phyloP scores from a whole-genome alignment of 2,113 vertebrate genomes.

The Psittacara wagleri region DNA sequence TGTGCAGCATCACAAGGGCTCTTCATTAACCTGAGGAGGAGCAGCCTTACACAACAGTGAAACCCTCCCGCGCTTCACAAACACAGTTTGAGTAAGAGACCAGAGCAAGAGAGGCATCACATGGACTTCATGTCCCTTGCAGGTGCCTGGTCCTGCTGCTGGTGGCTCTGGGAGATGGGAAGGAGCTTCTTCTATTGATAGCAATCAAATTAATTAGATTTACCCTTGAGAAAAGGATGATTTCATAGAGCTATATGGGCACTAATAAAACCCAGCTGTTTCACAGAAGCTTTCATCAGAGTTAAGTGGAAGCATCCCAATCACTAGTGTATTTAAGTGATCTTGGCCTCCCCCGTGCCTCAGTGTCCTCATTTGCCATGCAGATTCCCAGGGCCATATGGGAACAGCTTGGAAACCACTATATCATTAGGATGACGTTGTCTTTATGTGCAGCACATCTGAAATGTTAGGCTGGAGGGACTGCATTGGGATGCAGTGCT shows the following conservation, averaged over 20 bases:
- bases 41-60: neutral
- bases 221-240: neutral
- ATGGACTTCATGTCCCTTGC: neutral
- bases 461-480: neutral
- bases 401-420: neutral
- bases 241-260: neutral
- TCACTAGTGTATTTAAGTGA: neutral
- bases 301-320: neutral
- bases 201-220: neutral
- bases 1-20: neutral
- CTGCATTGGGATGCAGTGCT: neutral
- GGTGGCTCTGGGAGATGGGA: neutral
- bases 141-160: neutral
- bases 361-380: neutral
- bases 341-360: neutral
- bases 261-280: neutral
- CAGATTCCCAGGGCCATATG: neutral
- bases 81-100: neutral
- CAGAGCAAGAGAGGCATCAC: neutral
- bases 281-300: neutral
- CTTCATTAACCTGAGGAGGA: conserved; percentile 24
- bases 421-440: neutral
- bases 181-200: neutral
- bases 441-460: neutral
- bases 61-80: neutral